These are phyloP conservation scores for Agrotis puta DNA, from an alignment of 2,888 invertebrate genomes.

Conservation along the genomic window DNA sequence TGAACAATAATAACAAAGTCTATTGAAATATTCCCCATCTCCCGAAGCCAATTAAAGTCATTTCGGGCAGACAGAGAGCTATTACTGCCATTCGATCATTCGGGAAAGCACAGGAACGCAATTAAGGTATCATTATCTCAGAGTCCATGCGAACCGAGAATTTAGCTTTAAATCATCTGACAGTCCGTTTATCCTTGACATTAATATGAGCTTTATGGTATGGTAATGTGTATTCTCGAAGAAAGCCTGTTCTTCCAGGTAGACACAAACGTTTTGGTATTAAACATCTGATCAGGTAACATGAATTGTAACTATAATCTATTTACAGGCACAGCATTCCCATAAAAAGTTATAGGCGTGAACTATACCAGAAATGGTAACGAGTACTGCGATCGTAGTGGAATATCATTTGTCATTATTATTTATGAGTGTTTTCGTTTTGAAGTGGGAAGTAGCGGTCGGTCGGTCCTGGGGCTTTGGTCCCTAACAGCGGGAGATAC, in stretches of 20 bases:
- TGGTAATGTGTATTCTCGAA: constrained; percentile 63
- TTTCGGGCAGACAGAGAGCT: constrained; percentile 82
- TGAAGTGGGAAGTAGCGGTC: constrained; percentile 71
- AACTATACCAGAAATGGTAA: constrained; percentile 72
- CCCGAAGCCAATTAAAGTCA: constrained; percentile 79
- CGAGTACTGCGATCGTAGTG: constrained; percentile 66
- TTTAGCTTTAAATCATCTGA: constrained; percentile 79
- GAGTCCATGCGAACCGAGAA: constrained; percentile 69
- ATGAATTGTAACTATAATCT: constrained; percentile 56
- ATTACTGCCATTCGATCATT: constrained; percentile 86
- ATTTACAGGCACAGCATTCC: constrained; percentile 71
- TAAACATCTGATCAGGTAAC: constrained; percentile 32
- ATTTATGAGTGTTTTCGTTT: constrained; percentile 79
- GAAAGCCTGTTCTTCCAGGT: constrained; percentile 41
- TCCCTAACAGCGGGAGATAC: constrained; percentile 78
- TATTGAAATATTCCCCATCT: constrained; percentile 67
- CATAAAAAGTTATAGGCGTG: constrained; percentile 77
- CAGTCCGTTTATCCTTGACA: constrained; percentile 74
- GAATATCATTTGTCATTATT: constrained; percentile 83
- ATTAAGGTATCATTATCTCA: constrained; percentile 85
- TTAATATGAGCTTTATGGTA: constrained; percentile 73
- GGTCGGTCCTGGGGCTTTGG: constrained; percentile 65
- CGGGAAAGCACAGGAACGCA: constrained; percentile 81
- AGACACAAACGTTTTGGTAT: constrained; percentile 37
- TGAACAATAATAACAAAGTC: constrained; percentile 56